Evolutionary conservation across 2,797 vertebrate genomes (phyloP).

Genomic region (Heliangelus exortis): DNA sequence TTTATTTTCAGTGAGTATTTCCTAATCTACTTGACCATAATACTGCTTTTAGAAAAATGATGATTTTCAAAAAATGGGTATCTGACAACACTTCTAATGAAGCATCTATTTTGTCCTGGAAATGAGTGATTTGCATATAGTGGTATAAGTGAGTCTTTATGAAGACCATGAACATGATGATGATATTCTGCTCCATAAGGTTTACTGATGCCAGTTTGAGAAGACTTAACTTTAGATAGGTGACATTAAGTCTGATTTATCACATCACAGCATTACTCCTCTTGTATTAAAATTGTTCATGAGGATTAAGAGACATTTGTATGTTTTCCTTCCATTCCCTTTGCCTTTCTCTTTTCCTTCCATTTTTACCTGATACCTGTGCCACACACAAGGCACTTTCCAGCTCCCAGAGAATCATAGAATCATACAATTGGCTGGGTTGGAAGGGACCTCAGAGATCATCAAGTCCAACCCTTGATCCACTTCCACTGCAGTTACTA

Average conservation of each 20-base stretch:
- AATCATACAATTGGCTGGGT: too few relatives aligned
- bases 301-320: not conserved
- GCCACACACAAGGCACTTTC: not conserved
- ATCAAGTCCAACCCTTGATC: too few relatives aligned
- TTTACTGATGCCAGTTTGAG: not conserved
- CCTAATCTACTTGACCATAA: not conserved
- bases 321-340: not conserved
- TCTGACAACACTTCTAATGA: not conserved
- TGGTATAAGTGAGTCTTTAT: not conserved
- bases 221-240: not conserved
- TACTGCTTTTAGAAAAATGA: not conserved
- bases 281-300: not conserved
- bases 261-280: not conserved
- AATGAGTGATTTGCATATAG: not conserved
- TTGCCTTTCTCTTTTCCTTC: not conserved
- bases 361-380: not conserved
- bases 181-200: not conserved
- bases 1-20: not conserved
- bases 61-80: not conserved
- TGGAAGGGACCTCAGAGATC: too few relatives aligned
- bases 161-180: not conserved
- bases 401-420: not conserved
- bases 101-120: not conserved
- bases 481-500: too few relatives aligned
- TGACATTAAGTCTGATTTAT: not conserved